Percentiles rank a stretch among this genome's conserved stretches.
Evolutionary conservation across 2,888 invertebrate species (phyloP).

Genomic region (Lypha dubia): DNA sequence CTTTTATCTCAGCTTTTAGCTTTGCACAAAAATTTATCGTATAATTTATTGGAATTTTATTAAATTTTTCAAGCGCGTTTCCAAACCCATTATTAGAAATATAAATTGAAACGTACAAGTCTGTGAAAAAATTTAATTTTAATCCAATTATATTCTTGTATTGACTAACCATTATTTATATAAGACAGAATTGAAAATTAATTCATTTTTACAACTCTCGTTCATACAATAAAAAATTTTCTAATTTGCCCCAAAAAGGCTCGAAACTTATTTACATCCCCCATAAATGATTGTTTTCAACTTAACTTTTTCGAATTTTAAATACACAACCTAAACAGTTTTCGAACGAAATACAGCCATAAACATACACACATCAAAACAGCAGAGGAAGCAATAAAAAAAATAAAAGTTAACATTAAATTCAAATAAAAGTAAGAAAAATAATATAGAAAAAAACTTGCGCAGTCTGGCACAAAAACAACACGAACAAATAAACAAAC

Average conservation of each 20-base stretch:
- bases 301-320: background rate
- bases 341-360: background rate
- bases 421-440: slow-evolving; percentile 18
- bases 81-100: too few species aligned
- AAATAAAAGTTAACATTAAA: background rate
- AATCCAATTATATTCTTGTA: background rate
- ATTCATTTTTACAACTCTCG: background rate
- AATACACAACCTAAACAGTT: background rate
- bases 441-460: background rate
- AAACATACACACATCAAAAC: background rate
- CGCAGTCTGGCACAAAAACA: background rate
- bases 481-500: slow-evolving; percentile 75
- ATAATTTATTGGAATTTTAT: too few species aligned
- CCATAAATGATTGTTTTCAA: background rate
- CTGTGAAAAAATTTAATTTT: too few species aligned
- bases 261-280: background rate
- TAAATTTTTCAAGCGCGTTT: too few species aligned
- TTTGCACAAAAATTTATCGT: too few species aligned
- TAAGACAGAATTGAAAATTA: background rate
- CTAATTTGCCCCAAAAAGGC: background rate
- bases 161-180: background rate
- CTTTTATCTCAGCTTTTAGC: too few species aligned
- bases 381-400: background rate
- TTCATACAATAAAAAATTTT: background rate
- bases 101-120: too few species aligned